Evolutionary conservation across 1,140 invertebrate species (phyloP), one percentile per base, ranked within the genome.

Genomic region (Aporrectodea caliginosa): DNA sequence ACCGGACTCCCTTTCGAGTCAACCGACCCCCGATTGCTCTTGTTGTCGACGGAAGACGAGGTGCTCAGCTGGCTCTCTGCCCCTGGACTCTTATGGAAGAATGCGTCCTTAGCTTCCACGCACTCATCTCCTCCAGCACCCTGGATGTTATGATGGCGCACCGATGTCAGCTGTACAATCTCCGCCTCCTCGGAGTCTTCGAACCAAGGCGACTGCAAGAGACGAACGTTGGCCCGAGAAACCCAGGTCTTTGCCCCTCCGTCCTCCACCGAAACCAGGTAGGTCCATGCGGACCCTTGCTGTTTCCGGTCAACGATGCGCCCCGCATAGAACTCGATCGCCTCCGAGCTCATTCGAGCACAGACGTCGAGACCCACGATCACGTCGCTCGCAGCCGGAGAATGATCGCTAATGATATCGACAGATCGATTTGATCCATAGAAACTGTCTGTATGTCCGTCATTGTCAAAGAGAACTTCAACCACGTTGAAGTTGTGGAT

Each of bases 371-470:
- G 90, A 33, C 93, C 92, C 76, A 91, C 87, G 85, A 84, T 90
- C 81, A 95, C 90, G 85, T 94, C 93, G 72, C 91, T 92, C 77
- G 93, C 91, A 82, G 93, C 92, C 35, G 96, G 96, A 87, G 94
- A 94, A 82, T 95, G 94, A 88, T 98, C 95, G 87, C 94, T 92
- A 83, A 98, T 96, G 83, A 98, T 92, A 88, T 96, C 94, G 87
- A 80, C 82, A 22, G 91, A 93, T 85, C 93, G 93, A 81, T 90
- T 89, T 79, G 82, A 90, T 88, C 88, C 90, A 70, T 91, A 90
- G 73, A 92, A 89, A 30, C 91, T 84, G 80, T 92, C 91, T 6
- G 22, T 22, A 78, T 91, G 90, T 82, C 89, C 88, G 88, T 95
- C 94, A 81, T 95, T 91, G 85, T 93, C 90, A 30, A 95, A 92